Base-by-base conservation (phyloP, 2,113 vertebrate genomes). In the Ceuthmochares aereus region DNA sequence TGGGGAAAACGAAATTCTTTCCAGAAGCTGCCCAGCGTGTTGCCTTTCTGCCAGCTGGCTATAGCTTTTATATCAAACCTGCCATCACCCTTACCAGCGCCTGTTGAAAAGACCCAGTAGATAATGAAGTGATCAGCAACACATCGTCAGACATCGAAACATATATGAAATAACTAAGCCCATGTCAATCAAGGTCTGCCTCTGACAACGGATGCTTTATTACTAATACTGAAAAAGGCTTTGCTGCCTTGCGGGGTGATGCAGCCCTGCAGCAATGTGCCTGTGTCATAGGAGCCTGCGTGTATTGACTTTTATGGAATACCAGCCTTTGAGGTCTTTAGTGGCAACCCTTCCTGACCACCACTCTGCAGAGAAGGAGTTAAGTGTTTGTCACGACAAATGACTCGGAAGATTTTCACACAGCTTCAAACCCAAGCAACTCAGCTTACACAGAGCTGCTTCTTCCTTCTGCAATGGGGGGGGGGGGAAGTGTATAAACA, bases 141-240 rank as follows among this genome's bases (percentile, higher is more conserved):
- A 4, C 20, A 4, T 21, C 1, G 7, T 3, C 0, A 4, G 55
- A 30, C 30, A 62, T 17, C 5, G 62, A 58, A 68, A 29, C 0
- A 0, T 29, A 51, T 9, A 27, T 75, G 78, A 86, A 84, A 37
- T 4, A 52, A 36, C 22, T 49, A 83, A 3, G 8, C 14, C 52
- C 5, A 26, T 22, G 15, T 18, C 49, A 82, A 68, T 34, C 55
- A 63, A 59, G 19, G 55, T 34, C 60, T 89, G 67, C 27, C 32
- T 63, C 67, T 14, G 59, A 14, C 42, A 58, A 54, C 21, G 37
- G 79, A 40, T 23, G 47, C 37, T 49, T 77, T 81, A 51, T 43
- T 42, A 14, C 25, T 14, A 54, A 54, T 9, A 16, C 14, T 9
- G 55, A 54, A 55, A 42, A 8, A 22, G 10, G 14, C 27, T 16